Evolutionary conservation across 2,113 vertebrate species (phyloP).

Genomic region (Daboia siamensis): DNA sequence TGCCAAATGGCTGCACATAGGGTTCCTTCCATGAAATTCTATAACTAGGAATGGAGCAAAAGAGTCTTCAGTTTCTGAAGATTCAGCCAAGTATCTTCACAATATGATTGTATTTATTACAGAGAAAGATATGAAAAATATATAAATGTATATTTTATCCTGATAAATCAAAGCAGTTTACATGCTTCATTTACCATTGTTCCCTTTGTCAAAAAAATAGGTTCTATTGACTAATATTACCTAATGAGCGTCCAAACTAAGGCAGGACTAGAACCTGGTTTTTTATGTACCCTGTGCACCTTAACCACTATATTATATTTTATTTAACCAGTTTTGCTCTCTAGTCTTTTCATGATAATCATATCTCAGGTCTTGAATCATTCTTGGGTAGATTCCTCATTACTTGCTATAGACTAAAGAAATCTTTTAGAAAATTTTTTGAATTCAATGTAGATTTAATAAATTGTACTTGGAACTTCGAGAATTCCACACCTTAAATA

Average conservation of each 20-base stretch:
- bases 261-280: background rate
- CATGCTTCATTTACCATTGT: background rate
- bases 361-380: background rate
- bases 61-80: background rate
- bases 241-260: background rate
- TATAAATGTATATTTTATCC: background rate
- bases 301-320: background rate
- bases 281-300: background rate
- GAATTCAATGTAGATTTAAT: background rate
- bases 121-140: background rate
- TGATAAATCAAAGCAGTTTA: background rate
- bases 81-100: background rate
- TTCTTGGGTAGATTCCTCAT: background rate
- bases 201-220: background rate
- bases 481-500: background rate
- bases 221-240: background rate
- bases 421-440: background rate
- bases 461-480: background rate
- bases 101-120: background rate
- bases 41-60: background rate
- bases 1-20: background rate
- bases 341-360: background rate
- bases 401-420: background rate
- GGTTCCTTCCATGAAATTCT: background rate
- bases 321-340: background rate